phyloP scores from a whole-genome alignment of 2,888 invertebrate species.

The Tachystola acroxantha region DNA sequence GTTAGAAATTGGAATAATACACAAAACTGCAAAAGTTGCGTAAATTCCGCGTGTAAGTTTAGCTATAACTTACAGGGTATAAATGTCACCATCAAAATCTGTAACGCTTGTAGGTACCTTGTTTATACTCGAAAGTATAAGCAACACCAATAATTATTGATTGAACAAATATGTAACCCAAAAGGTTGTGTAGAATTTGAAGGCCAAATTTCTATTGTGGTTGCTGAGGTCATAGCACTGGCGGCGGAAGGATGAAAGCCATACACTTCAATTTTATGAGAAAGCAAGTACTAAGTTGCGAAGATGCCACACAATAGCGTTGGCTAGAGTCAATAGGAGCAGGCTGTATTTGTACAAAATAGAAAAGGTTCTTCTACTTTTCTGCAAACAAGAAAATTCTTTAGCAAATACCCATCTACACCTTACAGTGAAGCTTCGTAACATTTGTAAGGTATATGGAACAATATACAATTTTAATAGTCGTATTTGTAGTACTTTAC shows the following conservation, averaged over 20 bases:
- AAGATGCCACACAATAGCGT: slow-evolving; percentile 42
- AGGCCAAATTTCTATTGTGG: slow-evolving; percentile 11
- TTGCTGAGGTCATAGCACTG: slow-evolving; percentile 7
- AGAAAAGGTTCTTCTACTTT: slow-evolving; percentile 29
- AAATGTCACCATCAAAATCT: too few species aligned
- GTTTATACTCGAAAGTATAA: too few species aligned
- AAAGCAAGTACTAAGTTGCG: slow-evolving; percentile 22
- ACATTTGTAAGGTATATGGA: neutral
- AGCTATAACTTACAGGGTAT: too few species aligned
- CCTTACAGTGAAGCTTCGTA: neutral
- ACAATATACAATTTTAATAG: neutral
- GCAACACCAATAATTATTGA: too few species aligned
- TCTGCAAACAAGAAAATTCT: slow-evolving; percentile 39
- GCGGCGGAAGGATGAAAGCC: slow-evolving; percentile 7
- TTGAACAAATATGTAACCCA: too few species aligned
- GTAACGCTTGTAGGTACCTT: too few species aligned
- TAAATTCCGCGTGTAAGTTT: too few species aligned
- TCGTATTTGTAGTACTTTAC: neutral
- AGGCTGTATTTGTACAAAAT: slow-evolving; percentile 45
- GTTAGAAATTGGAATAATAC: too few species aligned
- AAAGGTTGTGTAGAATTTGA: slow-evolving; percentile 1
- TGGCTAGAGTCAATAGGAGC: slow-evolving; percentile 40
- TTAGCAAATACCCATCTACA: slow-evolving; percentile 34
- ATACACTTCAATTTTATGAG: slow-evolving; percentile 26
- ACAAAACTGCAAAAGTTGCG: too few species aligned